phyloP scores from a whole-genome alignment of 2,888 invertebrate genomes.

The Yponomeuta malinellus region DNA sequence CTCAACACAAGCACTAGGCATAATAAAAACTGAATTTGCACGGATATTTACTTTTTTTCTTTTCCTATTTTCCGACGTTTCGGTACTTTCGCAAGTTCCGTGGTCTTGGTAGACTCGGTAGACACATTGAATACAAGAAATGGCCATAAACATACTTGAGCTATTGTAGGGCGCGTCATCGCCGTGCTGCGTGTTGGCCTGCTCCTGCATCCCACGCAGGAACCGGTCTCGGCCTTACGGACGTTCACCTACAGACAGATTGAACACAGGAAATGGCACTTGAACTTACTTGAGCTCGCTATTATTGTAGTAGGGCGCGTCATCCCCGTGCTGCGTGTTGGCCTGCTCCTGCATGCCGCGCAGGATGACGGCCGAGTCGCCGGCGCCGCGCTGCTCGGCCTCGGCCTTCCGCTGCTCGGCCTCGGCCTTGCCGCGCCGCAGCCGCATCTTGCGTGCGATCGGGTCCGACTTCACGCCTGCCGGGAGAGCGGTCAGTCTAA shows the following conservation, averaged over 20 bases:
- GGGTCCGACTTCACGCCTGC: conserved; percentile 81
- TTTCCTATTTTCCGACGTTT: no score
- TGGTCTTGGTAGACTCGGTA: no score
- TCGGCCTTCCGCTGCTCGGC: conserved; percentile 81
- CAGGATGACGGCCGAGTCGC: conserved; percentile 90
- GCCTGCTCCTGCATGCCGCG: conserved; percentile 82
- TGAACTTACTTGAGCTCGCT: conserved; percentile 81
- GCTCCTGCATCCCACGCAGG: conserved; percentile 83
- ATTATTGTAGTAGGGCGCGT: conserved; percentile 74
- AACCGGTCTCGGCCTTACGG: conserved; percentile 81
- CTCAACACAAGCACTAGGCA: no score
- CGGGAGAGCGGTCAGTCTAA: not conserved
- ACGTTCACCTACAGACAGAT: conserved; percentile 28
- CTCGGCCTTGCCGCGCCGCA: conserved; percentile 85
- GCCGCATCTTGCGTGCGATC: conserved; percentile 93
- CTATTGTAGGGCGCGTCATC: conserved; percentile 76
- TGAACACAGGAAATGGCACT: not conserved
- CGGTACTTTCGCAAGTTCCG: no score
- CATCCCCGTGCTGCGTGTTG: conserved; percentile 81
- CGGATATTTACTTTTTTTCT: no score
- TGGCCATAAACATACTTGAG: conserved; percentile 78
- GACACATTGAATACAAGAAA: not conserved
- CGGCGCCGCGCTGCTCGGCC: conserved; percentile 73
- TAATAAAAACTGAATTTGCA: no score
- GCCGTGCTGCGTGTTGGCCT: conserved; percentile 80